Evolutionary conservation across 1,140 invertebrate genomes (phyloP), one percentile per base, ranked within the genome.

Genomic region (Aphaenogaster rudis): DNA sequence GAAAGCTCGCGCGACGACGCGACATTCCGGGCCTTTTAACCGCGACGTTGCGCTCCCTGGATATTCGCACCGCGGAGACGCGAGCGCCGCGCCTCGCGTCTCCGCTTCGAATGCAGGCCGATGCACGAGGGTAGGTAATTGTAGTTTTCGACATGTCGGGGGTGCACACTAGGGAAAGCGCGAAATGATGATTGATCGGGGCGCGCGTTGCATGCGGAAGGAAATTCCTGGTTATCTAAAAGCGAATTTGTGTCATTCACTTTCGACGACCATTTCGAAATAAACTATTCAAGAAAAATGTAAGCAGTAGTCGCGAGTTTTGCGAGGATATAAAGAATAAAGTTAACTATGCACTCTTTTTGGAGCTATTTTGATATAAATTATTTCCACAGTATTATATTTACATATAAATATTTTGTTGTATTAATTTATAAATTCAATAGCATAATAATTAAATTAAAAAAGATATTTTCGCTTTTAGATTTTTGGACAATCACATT

Each of bases 151-250:
- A 85, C 45, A 52, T 64, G 36, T 52, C 45, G 71, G 17, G 36
- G 39, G 54, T 17, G 54, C 54, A 28, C 48, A 77, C 50, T 8
- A 42, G 74, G 21, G 48, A 67, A 54, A 86, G 61, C 59, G 74
- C 39, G 59, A n/a, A 86, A 86, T 66, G 71, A 86, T 86, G 82
- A 86, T 79, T 57, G 74, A 86, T 86, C 74, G 74, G 28, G 28
- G 42, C 39, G 69, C 11, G 42, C 33, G 4, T 42, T 50, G 42
- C 72, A 50, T 28, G 67, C 1, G 48, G 64, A 54, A 69, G 33
- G 45, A 17, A 72, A 72, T 39, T 48, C 52, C 13, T 28, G 48
- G 36, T n/a, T 36, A n/a, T 42, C n/a, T 57, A 5, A 82, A 82
- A 74, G 67, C 67, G 66, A 82, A 61, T 74, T 84, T 50, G 42